Evolutionary conservation across 37 sponge, comb jelly and placozoan species (phyloP).

Genomic region (Theonella swinhoei): DNA sequence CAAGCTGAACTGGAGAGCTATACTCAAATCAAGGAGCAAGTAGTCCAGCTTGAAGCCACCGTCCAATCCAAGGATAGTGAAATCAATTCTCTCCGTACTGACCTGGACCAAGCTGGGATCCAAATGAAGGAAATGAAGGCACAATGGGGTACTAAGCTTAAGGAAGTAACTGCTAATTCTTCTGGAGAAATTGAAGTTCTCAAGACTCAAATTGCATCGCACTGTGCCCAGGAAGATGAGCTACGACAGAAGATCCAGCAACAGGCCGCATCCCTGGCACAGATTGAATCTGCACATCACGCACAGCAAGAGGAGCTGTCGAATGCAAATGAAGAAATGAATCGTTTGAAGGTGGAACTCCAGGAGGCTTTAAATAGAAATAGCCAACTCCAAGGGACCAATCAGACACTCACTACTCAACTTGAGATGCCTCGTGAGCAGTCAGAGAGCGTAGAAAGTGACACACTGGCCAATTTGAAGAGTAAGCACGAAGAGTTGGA

Average conservation of each 20-base stretch:
- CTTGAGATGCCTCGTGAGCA: constrained; percentile 1
- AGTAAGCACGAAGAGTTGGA: neutral
- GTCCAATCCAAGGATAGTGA: neutral
- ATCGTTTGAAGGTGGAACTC: neutral
- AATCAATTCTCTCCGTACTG: neutral
- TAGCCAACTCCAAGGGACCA: neutral
- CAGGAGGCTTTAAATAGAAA: neutral
- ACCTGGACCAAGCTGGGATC: neutral
- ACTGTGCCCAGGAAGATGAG: neutral
- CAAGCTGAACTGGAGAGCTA: neutral
- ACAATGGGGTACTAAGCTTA: neutral
- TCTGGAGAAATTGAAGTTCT: constrained; percentile 8
- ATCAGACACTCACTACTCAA: neutral
- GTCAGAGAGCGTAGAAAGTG: neutral
- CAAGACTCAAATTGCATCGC: neutral
- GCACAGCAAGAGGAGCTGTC: constrained; percentile 32
- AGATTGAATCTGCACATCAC: neutral
- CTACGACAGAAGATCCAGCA: neutral
- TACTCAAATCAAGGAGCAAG: neutral
- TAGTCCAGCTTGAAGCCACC: neutral
- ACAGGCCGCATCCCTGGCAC: neutral
- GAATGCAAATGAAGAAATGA: neutral
- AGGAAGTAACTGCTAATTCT: constrained; percentile 4
- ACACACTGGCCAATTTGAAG: neutral
- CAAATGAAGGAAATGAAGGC: neutral